Percentiles rank a stretch among this genome's conserved stretches.
These are phyloP conservation scores for Maniola hyperantus DNA, from an alignment of 2,888 invertebrate species.

Conservation along the genomic window DNA sequence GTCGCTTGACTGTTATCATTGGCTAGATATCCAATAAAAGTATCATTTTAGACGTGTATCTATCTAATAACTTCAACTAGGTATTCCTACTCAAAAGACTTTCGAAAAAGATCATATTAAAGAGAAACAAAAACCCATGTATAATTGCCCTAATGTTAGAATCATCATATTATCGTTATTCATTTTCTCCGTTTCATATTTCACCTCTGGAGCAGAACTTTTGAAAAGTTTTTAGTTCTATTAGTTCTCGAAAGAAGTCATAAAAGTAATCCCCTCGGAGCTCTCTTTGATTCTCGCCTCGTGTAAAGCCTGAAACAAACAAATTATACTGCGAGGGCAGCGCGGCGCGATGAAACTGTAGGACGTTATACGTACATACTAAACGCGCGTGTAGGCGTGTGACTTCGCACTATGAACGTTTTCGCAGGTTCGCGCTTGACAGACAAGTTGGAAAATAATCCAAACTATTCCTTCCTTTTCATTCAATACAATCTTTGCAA, in stretches of 20 bases:
- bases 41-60: no score
- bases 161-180: background rate
- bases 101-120: no score
- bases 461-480: background rate
- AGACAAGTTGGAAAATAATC: background rate
- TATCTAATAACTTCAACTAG: no score
- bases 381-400: no score
- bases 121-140: no score
- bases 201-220: background rate
- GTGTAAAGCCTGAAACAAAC: background rate
- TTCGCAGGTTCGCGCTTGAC: no score
- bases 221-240: slow-evolving; percentile 10
- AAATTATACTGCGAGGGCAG: no score
- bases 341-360: background rate
- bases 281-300: slow-evolving; percentile 2
- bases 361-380: no score
- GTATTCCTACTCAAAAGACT: no score
- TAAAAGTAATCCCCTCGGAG: slow-evolving; percentile 5
- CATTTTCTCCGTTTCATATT: background rate
- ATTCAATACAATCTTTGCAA: background rate
- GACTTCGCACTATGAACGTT: no score
- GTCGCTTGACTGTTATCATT: no score
- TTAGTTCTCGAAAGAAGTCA: slow-evolving; percentile 6
- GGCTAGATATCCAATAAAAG: no score
- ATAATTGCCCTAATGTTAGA: background rate